Conservation (phyloP, 1,140 invertebrate genomes). For the Neomicropteryx cornuta region DNA sequence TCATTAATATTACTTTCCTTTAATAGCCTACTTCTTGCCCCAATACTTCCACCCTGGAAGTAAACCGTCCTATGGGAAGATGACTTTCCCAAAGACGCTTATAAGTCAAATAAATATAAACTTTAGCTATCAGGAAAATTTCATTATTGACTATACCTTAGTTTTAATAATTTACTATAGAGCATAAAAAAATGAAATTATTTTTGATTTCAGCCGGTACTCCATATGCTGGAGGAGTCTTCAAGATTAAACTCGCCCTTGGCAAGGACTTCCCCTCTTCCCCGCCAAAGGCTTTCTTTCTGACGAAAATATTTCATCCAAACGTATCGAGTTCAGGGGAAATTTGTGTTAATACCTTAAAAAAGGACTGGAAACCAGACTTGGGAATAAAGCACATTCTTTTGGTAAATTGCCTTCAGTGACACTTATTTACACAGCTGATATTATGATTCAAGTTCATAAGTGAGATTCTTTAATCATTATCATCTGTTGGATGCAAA, state of each 20-base stretch:
- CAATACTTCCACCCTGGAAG: background rate
- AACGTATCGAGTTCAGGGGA: conserved; percentile 92
- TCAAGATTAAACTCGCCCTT: conserved; percentile 81
- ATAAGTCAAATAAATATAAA: background rate
- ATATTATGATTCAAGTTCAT: too few relatives aligned
- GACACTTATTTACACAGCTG: too few relatives aligned
- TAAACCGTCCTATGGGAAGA: background rate
- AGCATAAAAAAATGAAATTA: background rate
- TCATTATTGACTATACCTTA: conserved; percentile 2
- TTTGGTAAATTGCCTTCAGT: conserved; percentile 54
- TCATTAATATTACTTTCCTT: too few relatives aligned
- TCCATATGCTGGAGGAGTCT: conserved; percentile 73
- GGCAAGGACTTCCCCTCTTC: conserved; percentile 88
- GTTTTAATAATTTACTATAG: conserved; percentile 1
- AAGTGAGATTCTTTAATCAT: too few relatives aligned
- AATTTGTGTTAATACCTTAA: conserved; percentile 95
- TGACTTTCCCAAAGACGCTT: background rate
- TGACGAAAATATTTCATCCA: conserved; percentile 96
- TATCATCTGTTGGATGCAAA: too few relatives aligned
- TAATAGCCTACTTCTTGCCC: too few relatives aligned
- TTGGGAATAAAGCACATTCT: conserved; percentile 93
- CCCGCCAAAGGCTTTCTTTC: conserved; percentile 90
- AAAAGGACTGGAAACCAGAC: conserved; percentile 95
- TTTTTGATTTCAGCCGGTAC: conserved; percentile 53
- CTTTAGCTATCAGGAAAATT: too few relatives aligned